A percentile compares a stretch with the other conserved stretches of the same genome.
These are phyloP conservation scores for Epizoanthus fatuus DNA, from an alignment of 92 coral and sea anemone species.

Conservation along the genomic window DNA sequence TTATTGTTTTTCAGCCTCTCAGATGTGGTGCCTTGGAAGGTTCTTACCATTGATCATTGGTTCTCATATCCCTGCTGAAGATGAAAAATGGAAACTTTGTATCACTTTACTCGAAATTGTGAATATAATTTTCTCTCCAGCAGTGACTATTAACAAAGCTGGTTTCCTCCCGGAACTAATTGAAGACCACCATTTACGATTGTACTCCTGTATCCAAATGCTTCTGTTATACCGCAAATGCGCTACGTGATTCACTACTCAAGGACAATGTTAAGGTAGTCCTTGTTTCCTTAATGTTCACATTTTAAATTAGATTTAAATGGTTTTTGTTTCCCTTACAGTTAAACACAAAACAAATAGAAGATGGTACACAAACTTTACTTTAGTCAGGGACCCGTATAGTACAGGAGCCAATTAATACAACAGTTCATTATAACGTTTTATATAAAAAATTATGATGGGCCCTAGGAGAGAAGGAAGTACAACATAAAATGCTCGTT, in stretches of 20 bases:
- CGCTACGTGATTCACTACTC: constrained; percentile 46
- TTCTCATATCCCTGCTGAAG: constrained; percentile 51
- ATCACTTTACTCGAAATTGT: constrained; percentile 52
- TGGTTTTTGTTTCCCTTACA: too few species aligned
- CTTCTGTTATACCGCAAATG: constrained; percentile 55
- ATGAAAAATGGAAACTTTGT: constrained; percentile 68
- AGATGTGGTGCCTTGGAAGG: constrained; percentile 62
- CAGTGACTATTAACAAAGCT: constrained; percentile 28
- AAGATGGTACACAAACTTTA: too few species aligned
- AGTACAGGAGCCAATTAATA: too few species aligned
- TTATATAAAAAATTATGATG: too few species aligned
- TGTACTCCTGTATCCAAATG: constrained; percentile 39
- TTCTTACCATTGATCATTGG: constrained; percentile 58
- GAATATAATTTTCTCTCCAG: constrained; percentile 50
- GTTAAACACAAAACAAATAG: too few species aligned
- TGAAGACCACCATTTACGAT: constrained; percentile 37
- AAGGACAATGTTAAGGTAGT: constrained; percentile 37
- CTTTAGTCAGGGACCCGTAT: too few species aligned
- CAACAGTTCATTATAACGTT: too few species aligned
- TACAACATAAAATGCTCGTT: too few species aligned
- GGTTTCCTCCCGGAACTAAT: constrained; percentile 18
- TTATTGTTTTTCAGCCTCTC: constrained; percentile 43
- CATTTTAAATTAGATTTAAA: too few species aligned
- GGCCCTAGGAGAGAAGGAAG: too few species aligned
- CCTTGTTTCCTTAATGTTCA: neutral